phyloP scores from a whole-genome alignment of 2,113 vertebrate genomes.

The Misgurnus mizolepis region DNA sequence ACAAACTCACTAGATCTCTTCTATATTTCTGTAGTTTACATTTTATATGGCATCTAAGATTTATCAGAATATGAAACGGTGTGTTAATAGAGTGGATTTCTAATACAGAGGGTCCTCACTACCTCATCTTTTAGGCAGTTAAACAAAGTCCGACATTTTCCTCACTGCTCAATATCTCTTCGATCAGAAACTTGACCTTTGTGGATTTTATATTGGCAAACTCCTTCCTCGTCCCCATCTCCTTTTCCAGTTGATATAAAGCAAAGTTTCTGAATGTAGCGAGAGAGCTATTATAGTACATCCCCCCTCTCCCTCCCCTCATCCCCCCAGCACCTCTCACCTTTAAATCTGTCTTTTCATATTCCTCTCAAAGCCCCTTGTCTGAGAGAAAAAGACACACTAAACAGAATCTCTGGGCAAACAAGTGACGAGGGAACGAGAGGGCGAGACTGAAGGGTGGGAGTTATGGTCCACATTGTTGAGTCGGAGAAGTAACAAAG shows the following conservation, averaged over 20 bases:
- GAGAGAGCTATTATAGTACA: slow-evolving; percentile 68
- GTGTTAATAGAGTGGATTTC: background rate
- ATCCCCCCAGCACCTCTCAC: slow-evolving; percentile 80
- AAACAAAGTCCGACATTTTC: slow-evolving; percentile 16
- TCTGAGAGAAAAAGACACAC: slow-evolving; percentile 94
- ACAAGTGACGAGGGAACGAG: slow-evolving; percentile 74
- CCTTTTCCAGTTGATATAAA: slow-evolving; percentile 69
- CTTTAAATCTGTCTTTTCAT: slow-evolving; percentile 99
- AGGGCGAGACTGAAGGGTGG: slow-evolving; percentile 42
- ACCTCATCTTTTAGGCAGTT: slow-evolving; percentile 17
- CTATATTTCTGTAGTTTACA: background rate
- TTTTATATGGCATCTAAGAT: background rate
- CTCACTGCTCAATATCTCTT: slow-evolving; percentile 28
- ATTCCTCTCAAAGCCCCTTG: slow-evolving; percentile 99
- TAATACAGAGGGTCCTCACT: background rate
- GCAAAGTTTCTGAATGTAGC: slow-evolving; percentile 64
- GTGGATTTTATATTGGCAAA: slow-evolving; percentile 31
- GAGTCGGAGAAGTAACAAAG: slow-evolving; percentile 42
- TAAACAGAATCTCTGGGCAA: slow-evolving; percentile 96
- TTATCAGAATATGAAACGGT: background rate
- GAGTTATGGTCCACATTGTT: slow-evolving; percentile 46
- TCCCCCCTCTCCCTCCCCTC: slow-evolving; percentile 74
- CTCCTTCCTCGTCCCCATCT: slow-evolving; percentile 88
- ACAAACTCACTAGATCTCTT: no score
- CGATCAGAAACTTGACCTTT: slow-evolving; percentile 48